Evolutionary conservation across 2,888 invertebrate species (phyloP), one percentile per base, ranked within the genome.

Genomic region (Drosophila affinis): DNA sequence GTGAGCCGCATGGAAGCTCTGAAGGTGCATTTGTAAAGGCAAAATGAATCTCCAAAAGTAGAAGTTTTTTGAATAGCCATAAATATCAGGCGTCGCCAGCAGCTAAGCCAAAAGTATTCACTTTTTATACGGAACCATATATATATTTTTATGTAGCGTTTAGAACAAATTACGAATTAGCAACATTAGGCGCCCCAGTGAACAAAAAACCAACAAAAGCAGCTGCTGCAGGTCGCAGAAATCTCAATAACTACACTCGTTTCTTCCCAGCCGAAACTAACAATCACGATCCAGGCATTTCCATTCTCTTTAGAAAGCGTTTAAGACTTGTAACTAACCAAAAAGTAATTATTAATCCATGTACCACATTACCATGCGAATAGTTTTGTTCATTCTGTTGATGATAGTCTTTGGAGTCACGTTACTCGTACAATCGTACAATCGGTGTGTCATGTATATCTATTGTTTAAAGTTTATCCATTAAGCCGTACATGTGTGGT

Each of bases 1-100:
- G 94, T 94, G 80, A 93, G 94, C 81, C 93, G 95, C 82, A 95
- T 95, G 95, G 95, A 95, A 90, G 94, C 95, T 88, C 91, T 95
- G 44, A 95, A 95, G 92, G 95, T 95, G 81, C 93, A 95, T 84
- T 93, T 95, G 84, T 95, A 91, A 91, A 63, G 64, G 65, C 55
- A 32, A 75, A 72, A 32, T 62, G 75, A 87, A 88, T 77, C 84
- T 79, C 72, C 53, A 58, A 67, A 54, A 70, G 32, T 47, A 70
- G 45, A 60, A 52, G 46, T 52, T 79, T 54, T 74, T 71, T 72
- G 69, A 69, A 62, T 58, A 84, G 87, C 82, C 87, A 82, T 81
- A 72, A 75, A 58, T 51, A 70, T 70, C 64, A 27, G 24, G 56
- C 47, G 56, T 45, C 59, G 49, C 56, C 61, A 78, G 81, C 81